Percentiles rank a stretch among this genome's conserved stretches.
phyloP scores from a whole-genome alignment of 2,888 invertebrate species.

The Acanthosepion esculentum region DNA sequence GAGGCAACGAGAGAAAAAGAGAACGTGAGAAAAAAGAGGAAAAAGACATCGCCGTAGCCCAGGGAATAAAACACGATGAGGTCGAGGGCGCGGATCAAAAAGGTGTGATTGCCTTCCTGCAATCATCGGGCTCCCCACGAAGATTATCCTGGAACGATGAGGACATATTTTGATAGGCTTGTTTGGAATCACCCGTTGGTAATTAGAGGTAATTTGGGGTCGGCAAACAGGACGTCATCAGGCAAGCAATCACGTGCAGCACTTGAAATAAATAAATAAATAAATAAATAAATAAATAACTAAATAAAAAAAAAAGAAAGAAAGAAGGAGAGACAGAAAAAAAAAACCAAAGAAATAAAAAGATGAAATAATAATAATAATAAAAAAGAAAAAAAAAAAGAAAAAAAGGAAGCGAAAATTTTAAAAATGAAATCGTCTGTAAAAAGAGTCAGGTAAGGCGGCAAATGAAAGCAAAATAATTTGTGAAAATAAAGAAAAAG shows the following conservation, averaged over 20 bases:
- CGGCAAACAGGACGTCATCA: not conserved
- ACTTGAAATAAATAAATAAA: not conserved
- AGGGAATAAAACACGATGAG: not conserved
- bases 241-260: not conserved
- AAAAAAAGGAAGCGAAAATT: not conserved
- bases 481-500: not conserved
- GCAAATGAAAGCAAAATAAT: not conserved
- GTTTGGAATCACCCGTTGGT: not conserved
- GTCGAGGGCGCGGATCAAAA: not conserved
- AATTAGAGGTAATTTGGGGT: not conserved
- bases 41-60: not conserved
- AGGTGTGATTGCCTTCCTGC: slow-evolving; percentile 10
- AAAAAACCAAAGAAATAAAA: not conserved
- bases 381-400: not conserved
- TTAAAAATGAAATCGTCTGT: no score
- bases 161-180: not conserved
- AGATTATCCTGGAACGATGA: not conserved
- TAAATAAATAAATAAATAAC: not conserved
- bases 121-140: not conserved
- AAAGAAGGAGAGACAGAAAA: not conserved
- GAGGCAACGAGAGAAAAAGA: accelerated
- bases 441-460: not conserved
- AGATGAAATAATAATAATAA: no score
- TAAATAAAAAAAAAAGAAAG: not conserved
- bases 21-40: not conserved